Evolutionary conservation across 1,140 invertebrate genomes (phyloP), one percentile per base, ranked within the genome.

Genomic region (Himalopsyche phryganea): DNA sequence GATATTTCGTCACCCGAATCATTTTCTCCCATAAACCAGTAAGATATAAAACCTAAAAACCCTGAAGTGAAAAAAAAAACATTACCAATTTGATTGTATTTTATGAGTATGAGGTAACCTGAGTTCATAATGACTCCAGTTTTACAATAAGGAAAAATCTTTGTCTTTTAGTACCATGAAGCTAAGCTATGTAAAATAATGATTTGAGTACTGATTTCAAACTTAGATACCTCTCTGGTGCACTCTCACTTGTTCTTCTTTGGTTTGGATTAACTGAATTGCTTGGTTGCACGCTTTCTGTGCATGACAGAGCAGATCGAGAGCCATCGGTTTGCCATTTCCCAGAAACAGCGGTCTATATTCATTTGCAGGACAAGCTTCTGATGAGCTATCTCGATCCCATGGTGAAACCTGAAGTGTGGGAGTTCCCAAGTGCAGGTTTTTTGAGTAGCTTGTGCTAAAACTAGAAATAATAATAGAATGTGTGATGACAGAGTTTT

Each of bases 1-100:
- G 80, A 71, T 57, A 83, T 75, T 51, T 83, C 80, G 55, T 85
- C 82, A 48, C 74, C 79, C 10, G 72, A 70, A 50, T 65, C 68
- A 53, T 78, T 71, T 38, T 79, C 74, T 6, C 78, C 73, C 66
- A 79, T 76, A 5, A 83, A 75, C 69, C 80, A 84, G 57, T 67
- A 66, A 61, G 71, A 76, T 61, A 71, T 69, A 33, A 52, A 68
- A 63, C 52, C 67, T 71, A 71, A 77, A 53, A 74, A 47, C 35
- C 74, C 75, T 77, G 42, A n/a, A 67, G 70, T 55, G 62, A 54
- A 57, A 52, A 50, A 54, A 13, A 45, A 45, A 45, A 17, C 42
- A 40, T 40, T 40, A 4, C 23, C 23, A 28, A 3, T 5, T 28
- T 28, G n/a, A n/a, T n/a, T n/a, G n/a, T n/a, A n/a, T n/a, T n/a